Percentiles rank a stretch among this genome's conserved stretches.
phyloP scores from a whole-genome alignment of 2,113 vertebrate species.

The Malaclemys terrapin region DNA sequence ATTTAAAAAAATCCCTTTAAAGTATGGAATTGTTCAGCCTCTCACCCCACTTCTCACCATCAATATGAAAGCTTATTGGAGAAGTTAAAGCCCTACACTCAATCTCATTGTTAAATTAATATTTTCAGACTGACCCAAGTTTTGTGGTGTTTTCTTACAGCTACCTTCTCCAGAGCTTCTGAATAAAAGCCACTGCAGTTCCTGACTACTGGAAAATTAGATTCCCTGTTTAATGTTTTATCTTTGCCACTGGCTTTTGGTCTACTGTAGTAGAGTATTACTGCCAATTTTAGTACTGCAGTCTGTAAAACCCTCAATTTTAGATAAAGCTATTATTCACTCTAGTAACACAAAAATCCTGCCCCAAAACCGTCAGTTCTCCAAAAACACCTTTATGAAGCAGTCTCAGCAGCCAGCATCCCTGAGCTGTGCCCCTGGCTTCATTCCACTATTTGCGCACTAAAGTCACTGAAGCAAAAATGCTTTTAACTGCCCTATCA shows the following conservation, averaged over 20 bases:
- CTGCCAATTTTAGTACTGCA: slow-evolving; percentile 38
- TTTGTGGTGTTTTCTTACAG: slow-evolving; percentile 31
- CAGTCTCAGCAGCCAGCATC: slow-evolving; percentile 2
- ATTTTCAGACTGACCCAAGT: not conserved
- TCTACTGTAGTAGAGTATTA: not conserved
- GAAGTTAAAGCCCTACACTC: not conserved
- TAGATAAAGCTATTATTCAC: slow-evolving; percentile 35
- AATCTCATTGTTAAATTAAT: slow-evolving; percentile 2
- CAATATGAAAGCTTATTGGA: not conserved
- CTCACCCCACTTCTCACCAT: not conserved
- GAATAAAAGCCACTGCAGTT: not conserved
- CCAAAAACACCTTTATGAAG: slow-evolving; percentile 46
- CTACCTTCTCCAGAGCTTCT: not conserved
- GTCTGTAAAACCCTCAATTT: slow-evolving; percentile 54
- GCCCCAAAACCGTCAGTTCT: slow-evolving; percentile 29
- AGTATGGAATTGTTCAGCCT: not conserved
- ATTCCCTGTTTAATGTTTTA: slow-evolving; percentile 11
- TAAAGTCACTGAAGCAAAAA: slow-evolving; percentile 31
- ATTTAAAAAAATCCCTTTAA: not conserved
- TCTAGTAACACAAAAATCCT: slow-evolving; percentile 51
- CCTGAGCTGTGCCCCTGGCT: slow-evolving; percentile 14
- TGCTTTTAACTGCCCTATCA: slow-evolving; percentile 3
- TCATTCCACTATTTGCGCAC: slow-evolving; percentile 17
- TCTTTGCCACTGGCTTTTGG: not conserved
- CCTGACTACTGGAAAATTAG: not conserved